phyloP scores from a whole-genome alignment of 2,888 invertebrate genomes.

The Caenorhabditis japonica region DNA sequence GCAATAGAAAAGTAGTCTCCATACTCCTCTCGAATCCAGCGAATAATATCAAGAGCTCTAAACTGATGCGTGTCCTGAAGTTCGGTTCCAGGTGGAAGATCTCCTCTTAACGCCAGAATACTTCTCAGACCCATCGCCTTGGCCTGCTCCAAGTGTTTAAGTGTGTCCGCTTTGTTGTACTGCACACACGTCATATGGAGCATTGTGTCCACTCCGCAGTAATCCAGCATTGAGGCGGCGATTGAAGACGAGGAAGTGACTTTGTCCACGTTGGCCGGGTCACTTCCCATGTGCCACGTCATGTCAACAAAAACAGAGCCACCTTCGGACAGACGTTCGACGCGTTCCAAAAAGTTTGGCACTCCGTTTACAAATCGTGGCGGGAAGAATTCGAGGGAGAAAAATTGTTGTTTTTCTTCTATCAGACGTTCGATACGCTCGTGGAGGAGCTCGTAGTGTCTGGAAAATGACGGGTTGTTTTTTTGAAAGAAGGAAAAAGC shows the following conservation, averaged over 20 bases:
- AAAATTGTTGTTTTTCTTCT: conserved; percentile 79
- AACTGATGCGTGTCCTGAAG: conserved; percentile 46
- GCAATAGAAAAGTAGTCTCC: conserved; percentile 85
- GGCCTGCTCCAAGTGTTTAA: conserved; percentile 80
- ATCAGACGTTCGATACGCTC: conserved; percentile 73
- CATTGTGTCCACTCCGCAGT: conserved; percentile 81
- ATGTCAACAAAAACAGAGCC: conserved; percentile 81
- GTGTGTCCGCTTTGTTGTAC: conserved; percentile 78
- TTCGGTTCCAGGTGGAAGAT: conserved; percentile 79
- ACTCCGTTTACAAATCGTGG: conserved; percentile 80
- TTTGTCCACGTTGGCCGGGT: conserved; percentile 79
- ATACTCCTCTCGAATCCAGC: conserved; percentile 82
- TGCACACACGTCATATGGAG: conserved; percentile 81
- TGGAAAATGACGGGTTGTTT: no score
- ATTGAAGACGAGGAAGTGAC: conserved; percentile 81
- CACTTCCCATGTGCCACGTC: conserved; percentile 81
- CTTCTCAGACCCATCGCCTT: conserved; percentile 81
- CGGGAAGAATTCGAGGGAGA: conserved; percentile 82
- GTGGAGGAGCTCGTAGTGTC: conserved; percentile 66
- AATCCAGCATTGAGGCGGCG: conserved; percentile 81
- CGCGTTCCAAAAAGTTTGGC: conserved; percentile 79
- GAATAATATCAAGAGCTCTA: conserved; percentile 80
- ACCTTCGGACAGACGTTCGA: conserved; percentile 77
- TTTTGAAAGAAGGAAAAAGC: no score
- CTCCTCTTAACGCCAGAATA: conserved; percentile 83